Evolutionary conservation across 1,140 invertebrate genomes (phyloP), one percentile per base, ranked within the genome.

Genomic region (Aleiodes sp.): DNA sequence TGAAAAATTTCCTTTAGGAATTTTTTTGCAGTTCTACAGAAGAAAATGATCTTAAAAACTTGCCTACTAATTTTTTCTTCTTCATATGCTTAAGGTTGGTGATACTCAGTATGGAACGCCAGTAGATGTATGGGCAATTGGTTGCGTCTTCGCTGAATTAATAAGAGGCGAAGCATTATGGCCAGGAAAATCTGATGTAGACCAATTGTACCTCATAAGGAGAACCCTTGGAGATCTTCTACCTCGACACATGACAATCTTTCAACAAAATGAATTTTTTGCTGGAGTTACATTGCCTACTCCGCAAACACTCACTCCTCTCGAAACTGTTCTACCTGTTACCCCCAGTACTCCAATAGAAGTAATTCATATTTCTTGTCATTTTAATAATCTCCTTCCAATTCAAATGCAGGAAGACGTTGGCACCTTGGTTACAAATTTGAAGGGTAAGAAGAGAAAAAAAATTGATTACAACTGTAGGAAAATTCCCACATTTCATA

Each of bases 161-260:
- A 91, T 98, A 29, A 92, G 94, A 12, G 96, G 96, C n/a, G 96
- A 98, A 83, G 95, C 96, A 0, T 83, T 99, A 1, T 99, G 97
- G 97, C 97, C 97, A 0, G 98, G 98, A 52, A 96, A 98, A 86
- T 98, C 97, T 9, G 98, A 99, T 81, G 94, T 99, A 1, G 98
- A 99, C 87, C 98, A 99, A 83, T 86, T 99, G 24, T 99, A 98
- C 86, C 88, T 98, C 68, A 99, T 99, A 76, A 89, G 95, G 76
- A 94, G 93, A 86, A 98, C 96, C 0, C 85, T 94, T 16, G 94
- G 97, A 10, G 96, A 99, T 78, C 87, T 99, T 4, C 88, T 98
- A 73, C 94, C 96, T 1, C 88, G 96, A 56, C 98, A 99, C 83
- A 93, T 99, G 90, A 91, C 95, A 70, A 96, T 98, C 75, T 99